Evolutionary conservation across 2,888 invertebrate genomes (phyloP).

Genomic region (Nowickia ferox): DNA sequence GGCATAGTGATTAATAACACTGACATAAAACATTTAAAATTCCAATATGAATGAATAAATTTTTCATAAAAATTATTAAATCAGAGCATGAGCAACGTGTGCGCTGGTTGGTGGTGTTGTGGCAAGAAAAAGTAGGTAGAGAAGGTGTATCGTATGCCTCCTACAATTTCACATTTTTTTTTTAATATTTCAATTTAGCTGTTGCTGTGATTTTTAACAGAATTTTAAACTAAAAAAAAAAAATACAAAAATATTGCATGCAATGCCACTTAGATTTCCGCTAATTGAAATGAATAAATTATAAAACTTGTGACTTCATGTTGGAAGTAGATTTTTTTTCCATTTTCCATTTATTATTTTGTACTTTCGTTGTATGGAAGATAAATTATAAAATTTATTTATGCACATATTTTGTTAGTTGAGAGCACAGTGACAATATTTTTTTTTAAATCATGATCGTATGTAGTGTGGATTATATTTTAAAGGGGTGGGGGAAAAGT

Average conservation of each 20-base stretch:
- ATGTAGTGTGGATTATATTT: too few species aligned
- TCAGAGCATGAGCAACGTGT: constrained; percentile 21
- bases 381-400: constrained; percentile 22
- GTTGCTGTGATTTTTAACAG: constrained; percentile 5
- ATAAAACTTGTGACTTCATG: constrained; percentile 49
- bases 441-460: neutral
- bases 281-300: constrained; percentile 68
- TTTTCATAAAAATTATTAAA: constrained; percentile 19
- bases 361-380: neutral
- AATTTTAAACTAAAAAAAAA: constrained; percentile 13
- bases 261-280: constrained; percentile 56
- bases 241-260: constrained; percentile 50
- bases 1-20: constrained; percentile 54
- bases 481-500: too few species aligned
- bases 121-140: constrained; percentile 12
- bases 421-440: neutral
- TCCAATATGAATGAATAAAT: constrained; percentile 22
- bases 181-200: constrained; percentile 31
- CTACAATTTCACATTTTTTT: constrained; percentile 36
- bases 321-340: constrained; percentile 10
- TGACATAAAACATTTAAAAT: constrained; percentile 53
- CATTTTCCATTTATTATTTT: neutral
- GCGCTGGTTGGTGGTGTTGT: neutral
- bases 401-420: neutral
- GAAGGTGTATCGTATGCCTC: constrained; percentile 37